phyloP scores from a whole-genome alignment of 2,113 vertebrate species.

The Tachysurus fulvidraco region DNA sequence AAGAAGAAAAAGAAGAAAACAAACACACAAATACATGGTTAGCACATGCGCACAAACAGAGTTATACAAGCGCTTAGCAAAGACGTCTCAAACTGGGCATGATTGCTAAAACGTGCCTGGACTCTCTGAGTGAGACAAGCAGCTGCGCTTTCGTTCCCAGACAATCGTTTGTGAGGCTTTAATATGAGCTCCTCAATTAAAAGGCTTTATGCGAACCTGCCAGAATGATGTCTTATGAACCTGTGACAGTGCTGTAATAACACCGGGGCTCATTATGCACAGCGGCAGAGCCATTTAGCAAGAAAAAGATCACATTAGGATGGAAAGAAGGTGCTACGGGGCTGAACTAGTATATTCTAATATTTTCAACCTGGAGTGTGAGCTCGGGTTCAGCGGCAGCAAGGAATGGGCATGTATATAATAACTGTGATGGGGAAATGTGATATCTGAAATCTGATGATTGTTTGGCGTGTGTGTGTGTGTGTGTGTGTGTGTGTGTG shows the following conservation, averaged over 20 bases:
- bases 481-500: too few relatives aligned
- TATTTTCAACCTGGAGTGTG: constrained; percentile 29
- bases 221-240: constrained; percentile 70
- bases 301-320: constrained; percentile 68
- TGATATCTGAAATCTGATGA: neutral
- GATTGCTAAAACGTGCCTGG: constrained; percentile 57
- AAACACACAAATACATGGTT: constrained; percentile 23
- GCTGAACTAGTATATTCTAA: constrained; percentile 9
- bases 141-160: constrained; percentile 63
- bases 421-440: constrained; percentile 29
- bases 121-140: neutral
- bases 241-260: constrained; percentile 67
- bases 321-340: constrained; percentile 66
- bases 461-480: neutral
- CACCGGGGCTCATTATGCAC: constrained; percentile 69
- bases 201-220: constrained; percentile 71
- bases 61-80: constrained; percentile 48
- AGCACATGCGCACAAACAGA: constrained; percentile 30
- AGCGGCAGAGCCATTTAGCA: constrained; percentile 63
- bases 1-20: neutral
- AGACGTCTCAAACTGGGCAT: constrained; percentile 58
- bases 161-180: constrained; percentile 62
- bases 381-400: neutral
- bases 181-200: constrained; percentile 75
- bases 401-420: constrained; percentile 38